These are phyloP conservation scores for Hapalemur alaotrensis DNA, from an alignment of 2,797 vertebrate species.

Conservation along the genomic window DNA sequence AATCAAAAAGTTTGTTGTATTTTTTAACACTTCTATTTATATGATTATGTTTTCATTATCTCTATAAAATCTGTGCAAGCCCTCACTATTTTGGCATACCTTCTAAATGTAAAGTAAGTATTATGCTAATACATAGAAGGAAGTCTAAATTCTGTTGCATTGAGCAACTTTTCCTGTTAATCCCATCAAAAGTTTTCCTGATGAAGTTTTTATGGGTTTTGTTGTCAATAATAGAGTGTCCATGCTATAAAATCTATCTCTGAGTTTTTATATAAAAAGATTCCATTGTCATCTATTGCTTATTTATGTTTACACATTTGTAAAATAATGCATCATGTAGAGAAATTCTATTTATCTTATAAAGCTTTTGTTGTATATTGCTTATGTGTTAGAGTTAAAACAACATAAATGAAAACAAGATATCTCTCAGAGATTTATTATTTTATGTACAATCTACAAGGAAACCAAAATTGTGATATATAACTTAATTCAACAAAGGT, in stretches of 20 bases:
- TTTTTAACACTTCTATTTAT: background rate
- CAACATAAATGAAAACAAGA: background rate
- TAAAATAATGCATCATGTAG: background rate
- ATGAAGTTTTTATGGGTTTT: background rate
- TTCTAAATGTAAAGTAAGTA: background rate
- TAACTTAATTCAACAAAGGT: conserved; percentile 45
- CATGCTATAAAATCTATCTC: background rate
- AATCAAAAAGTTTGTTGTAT: background rate
- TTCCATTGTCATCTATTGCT: background rate
- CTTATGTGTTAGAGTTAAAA: background rate
- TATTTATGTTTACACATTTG: background rate
- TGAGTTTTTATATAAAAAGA: background rate
- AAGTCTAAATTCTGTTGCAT: background rate
- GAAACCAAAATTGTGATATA: background rate
- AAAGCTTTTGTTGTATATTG: background rate
- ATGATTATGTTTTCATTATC: background rate
- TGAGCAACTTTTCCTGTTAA: background rate
- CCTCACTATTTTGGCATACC: background rate
- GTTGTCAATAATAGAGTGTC: background rate
- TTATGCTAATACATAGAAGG: background rate
- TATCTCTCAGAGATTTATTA: background rate
- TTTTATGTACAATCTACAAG: conserved; percentile 25
- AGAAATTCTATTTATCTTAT: background rate
- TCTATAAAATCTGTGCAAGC: background rate
- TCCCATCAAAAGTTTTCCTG: background rate